Percentiles rank a stretch among this genome's conserved stretches.
Conservation (phyloP, 2,888 invertebrate genomes). For the Lamproptera curius region DNA sequence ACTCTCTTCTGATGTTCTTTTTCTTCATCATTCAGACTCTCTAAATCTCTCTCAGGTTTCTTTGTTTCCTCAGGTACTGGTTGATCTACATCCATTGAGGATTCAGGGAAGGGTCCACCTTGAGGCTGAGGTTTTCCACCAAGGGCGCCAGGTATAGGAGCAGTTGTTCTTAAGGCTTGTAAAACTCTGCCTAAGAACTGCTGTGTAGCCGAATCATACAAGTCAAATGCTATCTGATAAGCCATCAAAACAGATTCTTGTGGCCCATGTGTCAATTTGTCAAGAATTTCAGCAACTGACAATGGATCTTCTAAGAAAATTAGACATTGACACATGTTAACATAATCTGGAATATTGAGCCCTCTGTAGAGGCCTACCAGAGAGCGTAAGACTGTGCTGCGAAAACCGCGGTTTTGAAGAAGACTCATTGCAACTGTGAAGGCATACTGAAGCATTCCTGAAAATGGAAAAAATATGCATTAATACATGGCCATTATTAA, state of each 20-base stretch:
- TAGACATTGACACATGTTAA: conserved; percentile 98
- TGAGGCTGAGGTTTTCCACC: conserved; percentile 87
- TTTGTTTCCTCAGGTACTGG: conserved; percentile 58
- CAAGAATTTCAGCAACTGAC: conserved; percentile 94
- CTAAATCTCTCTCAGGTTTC: conserved; percentile 66
- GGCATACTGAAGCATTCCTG: conserved; percentile 94
- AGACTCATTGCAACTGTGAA: conserved; percentile 98
- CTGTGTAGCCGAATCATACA: conserved; percentile 99
- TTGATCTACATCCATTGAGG: conserved; percentile 69
- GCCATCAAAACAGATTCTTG: conserved; percentile 94
- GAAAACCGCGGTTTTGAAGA: conserved; percentile 95
- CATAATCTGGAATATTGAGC: conserved; percentile 95
- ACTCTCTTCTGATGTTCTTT: conserved; percentile 91
- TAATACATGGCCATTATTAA: no score
- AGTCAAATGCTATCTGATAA: conserved; percentile 99
- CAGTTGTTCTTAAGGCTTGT: conserved; percentile 88
- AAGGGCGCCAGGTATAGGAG: conserved; percentile 87
- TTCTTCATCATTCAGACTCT: conserved; percentile 85
- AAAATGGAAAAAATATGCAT: no score
- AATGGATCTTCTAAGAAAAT: conserved; percentile 97
- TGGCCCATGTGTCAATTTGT: conserved; percentile 89
- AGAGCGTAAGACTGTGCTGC: conserved; percentile 92
- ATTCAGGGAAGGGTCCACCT: conserved; percentile 74
- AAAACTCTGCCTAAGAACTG: conserved; percentile 94
- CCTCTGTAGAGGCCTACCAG: conserved; percentile 94